Evolutionary conservation across 1,140 invertebrate genomes (phyloP), one percentile per base, ranked within the genome.

Genomic region (Drosophila pruinosa): DNA sequence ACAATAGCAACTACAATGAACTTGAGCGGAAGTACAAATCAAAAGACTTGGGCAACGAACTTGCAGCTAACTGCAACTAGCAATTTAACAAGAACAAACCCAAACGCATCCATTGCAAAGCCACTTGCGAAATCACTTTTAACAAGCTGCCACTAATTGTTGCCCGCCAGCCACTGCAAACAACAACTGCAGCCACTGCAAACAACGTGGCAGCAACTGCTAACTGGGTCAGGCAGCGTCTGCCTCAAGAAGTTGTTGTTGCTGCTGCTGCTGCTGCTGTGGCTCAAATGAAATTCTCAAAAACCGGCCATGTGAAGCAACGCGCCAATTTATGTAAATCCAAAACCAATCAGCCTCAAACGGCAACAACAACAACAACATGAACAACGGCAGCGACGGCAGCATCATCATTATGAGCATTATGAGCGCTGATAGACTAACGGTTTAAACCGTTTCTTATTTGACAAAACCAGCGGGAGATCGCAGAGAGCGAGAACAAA

Each of bases 291-390:
- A 71, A 71, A 71, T 71, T 71, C 68, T 71, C 43, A 12, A 71
- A 71, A 76, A 74, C 74, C 71, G 74, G 74, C 64, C 80, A 75
- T 61, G 69, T 62, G 61, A 71, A 71, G 68, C 73, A 72, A 75
- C 68, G 73, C 69, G 80, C 80, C 81, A 85, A 85, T 85, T 85
- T 85, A 85, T 85, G 80, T 85, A 85, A 85, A 85, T 85, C 80
- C 72, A 85, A 85, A 80, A 86, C 80, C 80, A 85, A 85, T 85
- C 80, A 85, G 81, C 74, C 71, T 73, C 53, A 73, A 75, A 72
- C 72, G 48, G 48, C 69, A 75, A 72, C 61, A 63, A 38, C 45
- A 50, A 17, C 45, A 58, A 1, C 69, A 63, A 10, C 56, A 72
- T 15, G 63, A 70, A 41, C 67, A 39, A 38, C 12, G 15, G 4